Base-by-base conservation (phyloP, 1,140 invertebrate species). In the Drosophila lowei region DNA sequence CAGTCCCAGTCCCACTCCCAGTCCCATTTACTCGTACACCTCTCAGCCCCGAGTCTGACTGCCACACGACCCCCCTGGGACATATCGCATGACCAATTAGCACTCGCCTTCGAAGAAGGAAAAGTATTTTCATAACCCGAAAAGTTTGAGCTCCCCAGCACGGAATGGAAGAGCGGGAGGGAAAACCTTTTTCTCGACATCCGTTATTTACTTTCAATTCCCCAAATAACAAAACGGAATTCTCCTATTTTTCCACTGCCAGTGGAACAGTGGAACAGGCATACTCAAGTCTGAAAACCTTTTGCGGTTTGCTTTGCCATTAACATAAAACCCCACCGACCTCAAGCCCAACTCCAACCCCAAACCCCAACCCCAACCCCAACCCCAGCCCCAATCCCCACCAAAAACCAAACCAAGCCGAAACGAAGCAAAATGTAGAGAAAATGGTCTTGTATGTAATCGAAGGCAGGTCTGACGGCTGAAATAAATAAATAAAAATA, bases 121-220 rank as follows among this genome's bases (percentile, higher is more conserved):
- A 73, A 68, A 55, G 64, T 53, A 72, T 48, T 67, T 55, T 55
- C 41, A 28, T 28, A 9, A 7, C 28, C 55, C 56, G 23, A 59
- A 30, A 47, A 47, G 23, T 30, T 59, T 38, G 8, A 53, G 34
- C n/a, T 1, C 18, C 15, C n/a, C n/a, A 18, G n/a, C n/a, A 44
- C 6, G 6, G n/a, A 46, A 8, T 0, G 3, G 3, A 16, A 21
- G 18, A 15, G 0, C 4, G 1, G 6, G 49, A 11, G 23, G 25
- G 48, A n/a, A 54, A 66, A 60, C 43, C 62, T 46, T 65, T 75
- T 74, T 72, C 28, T 25, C 43, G 46, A 44, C 62, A 64, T 74
- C 13, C 59, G 50, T 73, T 81, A 85, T 85, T 85, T 86, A 86
- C 81, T 77, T 86, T 85, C 83, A 78, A 88, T 88, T 77, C 73